Conservation (phyloP, 1,140 invertebrate species). For the Macrocentrus cingulum region DNA sequence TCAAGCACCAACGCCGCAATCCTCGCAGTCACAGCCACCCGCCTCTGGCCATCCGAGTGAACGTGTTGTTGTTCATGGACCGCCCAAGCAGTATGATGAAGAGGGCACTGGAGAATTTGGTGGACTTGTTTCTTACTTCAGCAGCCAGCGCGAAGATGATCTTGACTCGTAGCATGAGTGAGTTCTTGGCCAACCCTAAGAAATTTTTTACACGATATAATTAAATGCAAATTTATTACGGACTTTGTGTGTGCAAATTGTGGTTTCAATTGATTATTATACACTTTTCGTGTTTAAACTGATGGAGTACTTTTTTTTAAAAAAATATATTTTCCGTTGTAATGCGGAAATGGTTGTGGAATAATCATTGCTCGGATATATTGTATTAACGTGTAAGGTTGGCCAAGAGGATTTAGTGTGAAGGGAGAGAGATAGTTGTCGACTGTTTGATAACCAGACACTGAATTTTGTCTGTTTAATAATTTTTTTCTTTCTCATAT, state of each 20-base stretch:
- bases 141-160: conserved; percentile 79
- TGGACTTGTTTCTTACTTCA: conserved; percentile 86
- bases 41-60: conserved; percentile 21
- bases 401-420: too few relatives aligned
- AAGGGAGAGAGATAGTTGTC: conserved; percentile 9
- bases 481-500: conserved; percentile 15
- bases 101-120: conserved; percentile 74
- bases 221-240: too few relatives aligned
- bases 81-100: conserved; percentile 53
- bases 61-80: conserved; percentile 9
- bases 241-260: too few relatives aligned
- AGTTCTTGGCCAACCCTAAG: conserved; percentile 52
- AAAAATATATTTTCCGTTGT: too few relatives aligned
- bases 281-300: too few relatives aligned
- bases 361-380: neutral
- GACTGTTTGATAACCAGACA: neutral
- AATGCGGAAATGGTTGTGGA: neutral
- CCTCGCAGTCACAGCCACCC: conserved; percentile 31
- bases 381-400: conserved; percentile 19
- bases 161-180: conserved; percentile 62
- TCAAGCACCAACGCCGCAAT: conserved; percentile 44
- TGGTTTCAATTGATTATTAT: too few relatives aligned
- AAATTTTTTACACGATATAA: conserved; percentile 9
- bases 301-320: too few relatives aligned
- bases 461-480: neutral